Evolutionary conservation across 2,888 invertebrate species (phyloP), one percentile per base, ranked within the genome.

Genomic region (Archips crataeganus): DNA sequence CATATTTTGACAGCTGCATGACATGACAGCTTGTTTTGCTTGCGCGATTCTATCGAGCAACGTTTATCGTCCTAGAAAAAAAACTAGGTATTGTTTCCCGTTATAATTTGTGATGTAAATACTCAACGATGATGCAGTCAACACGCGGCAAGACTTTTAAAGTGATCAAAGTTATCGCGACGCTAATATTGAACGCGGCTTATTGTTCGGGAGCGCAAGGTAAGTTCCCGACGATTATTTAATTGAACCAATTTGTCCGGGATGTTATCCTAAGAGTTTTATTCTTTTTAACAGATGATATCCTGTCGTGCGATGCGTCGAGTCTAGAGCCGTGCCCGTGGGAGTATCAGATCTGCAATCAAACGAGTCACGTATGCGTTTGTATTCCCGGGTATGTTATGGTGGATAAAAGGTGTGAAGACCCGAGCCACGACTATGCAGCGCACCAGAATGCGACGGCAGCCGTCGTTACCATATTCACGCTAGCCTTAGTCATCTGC

Each of bases 251-350:
- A 93, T 93, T 91, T 87, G 83, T 87, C 82, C 85, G 79, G 85
- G 83, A 82, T 85, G 85, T 87, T 87, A 88, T 87, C 84, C 82
- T 74, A 80, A 84, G 82, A 84, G 84, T 82, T 84, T 85, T 86
- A 90, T 91, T 92, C 87, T 91, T 92, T 93, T 92, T 93, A 94
- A 93, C 94, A 94, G 94, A 92, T 79, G 83, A 89, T 86, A 90
- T 94, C 92, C 94, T 91, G 91, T 83, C 87, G 82, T 95, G 95
- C 87, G 87, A 91, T 81, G 86, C 83, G 82, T 85, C 83, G 79
- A 70, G 79, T 74, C 76, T 92, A 70, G 76, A 81, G 34, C 79
- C 85, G 74, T 93, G 93, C 76, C 86, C 85, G 64, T 86, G 80
- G 49, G 76, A 81, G 3, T 78, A 92, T 81, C 87, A 92, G 80